These are phyloP conservation scores for Geotria australis DNA, from an alignment of 2,797 vertebrate genomes.

Conservation along the genomic window DNA sequence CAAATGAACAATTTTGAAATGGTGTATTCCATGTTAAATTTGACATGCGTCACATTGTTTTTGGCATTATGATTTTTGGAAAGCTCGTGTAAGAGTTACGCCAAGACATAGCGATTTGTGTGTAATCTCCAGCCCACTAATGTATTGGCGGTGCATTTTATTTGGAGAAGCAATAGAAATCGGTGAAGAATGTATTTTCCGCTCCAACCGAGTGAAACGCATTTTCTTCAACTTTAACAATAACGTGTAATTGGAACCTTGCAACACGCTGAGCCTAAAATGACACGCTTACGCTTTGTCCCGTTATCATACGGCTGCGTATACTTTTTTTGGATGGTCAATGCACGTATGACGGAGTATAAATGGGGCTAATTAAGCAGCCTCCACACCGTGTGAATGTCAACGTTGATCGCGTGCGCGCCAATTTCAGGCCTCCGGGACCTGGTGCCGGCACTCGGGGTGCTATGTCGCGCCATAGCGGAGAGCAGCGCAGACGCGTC, in stretches of 20 bases:
- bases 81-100: not conserved
- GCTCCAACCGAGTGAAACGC: not conserved
- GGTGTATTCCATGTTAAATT: constrained; percentile 12
- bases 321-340: not conserved
- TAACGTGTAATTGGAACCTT: not conserved
- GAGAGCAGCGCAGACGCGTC: constrained; percentile 49
- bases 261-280: not conserved
- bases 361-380: too few species aligned
- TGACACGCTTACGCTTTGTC: too few species aligned
- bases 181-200: not conserved
- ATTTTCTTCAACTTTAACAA: not conserved
- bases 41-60: constrained; percentile 15
- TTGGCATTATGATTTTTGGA: not conserved
- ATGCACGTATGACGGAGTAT: too few species aligned
- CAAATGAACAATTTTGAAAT: constrained; percentile 6
- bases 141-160: not conserved
- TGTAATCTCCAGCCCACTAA: too few species aligned
- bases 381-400: too few species aligned
- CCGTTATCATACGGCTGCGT: too few species aligned
- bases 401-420: too few species aligned
- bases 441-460: constrained; percentile 40
- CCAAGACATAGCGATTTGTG: too few species aligned
- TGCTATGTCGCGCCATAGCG: constrained; percentile 38
- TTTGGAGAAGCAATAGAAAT: not conserved
- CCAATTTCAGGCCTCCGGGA: constrained; percentile 2